phyloP scores from a whole-genome alignment of 2,113 vertebrate genomes.

The Coracopsis vasa region DNA sequence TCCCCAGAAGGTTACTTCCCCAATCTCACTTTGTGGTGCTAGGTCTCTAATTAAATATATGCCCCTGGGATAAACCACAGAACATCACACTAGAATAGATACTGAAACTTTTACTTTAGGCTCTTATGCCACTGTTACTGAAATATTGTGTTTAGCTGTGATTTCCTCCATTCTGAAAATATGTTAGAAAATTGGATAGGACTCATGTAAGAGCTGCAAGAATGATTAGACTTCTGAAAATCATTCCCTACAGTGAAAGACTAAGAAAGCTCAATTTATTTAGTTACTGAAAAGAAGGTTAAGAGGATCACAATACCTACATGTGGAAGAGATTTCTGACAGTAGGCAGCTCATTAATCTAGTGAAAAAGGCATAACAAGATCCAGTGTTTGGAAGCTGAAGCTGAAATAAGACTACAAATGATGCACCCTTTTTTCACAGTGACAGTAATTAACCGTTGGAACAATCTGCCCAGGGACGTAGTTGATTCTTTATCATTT shows the following conservation, averaged over 20 bases:
- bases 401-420: conserved; percentile 52
- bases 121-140: not conserved
- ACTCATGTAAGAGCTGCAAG: conserved; percentile 30
- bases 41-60: not conserved
- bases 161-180: not conserved
- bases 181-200: conserved; percentile 9
- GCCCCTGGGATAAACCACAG: not conserved
- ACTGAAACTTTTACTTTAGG: not conserved
- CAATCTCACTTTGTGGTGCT: not conserved
- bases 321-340: conserved; percentile 68
- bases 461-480: conserved; percentile 34
- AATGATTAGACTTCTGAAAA: conserved; percentile 58
- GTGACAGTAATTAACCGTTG: conserved; percentile 53
- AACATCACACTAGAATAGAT: not conserved
- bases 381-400: conserved; percentile 45
- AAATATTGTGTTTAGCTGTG: not conserved
- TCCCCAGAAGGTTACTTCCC: not conserved
- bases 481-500: conserved; percentile 57
- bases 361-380: conserved; percentile 53
- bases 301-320: conserved; percentile 65
- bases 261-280: conserved; percentile 63
- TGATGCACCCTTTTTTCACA: conserved; percentile 24
- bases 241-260: conserved; percentile 48
- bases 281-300: conserved; percentile 64
- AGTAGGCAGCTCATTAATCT: conserved; percentile 69